These are phyloP conservation scores for silkworm (Bombyx mori) DNA, from an alignment of 1,140 invertebrate species.

Conservation along the genomic window ASM3026992v2 NC_085107.1:11939501-11940000, in stretches of 20 bases:
- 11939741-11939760: neutral
- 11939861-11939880: too few species aligned
- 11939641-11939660: conserved; percentile 77
- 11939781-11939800: too few species aligned
- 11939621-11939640: conserved; percentile 81
- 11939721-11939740: neutral
- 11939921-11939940: too few species aligned
- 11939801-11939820: too few species aligned
- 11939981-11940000: too few species aligned
- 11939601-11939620: conserved; percentile 84
- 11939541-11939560: conserved; percentile 45
- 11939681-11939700: conserved; percentile 69
- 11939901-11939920: too few species aligned
- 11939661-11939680: conserved; percentile 81
- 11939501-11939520: conserved; percentile 21
- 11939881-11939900: too few species aligned
- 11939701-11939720: neutral
- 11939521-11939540: conserved; percentile 33
- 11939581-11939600: conserved; percentile 86
- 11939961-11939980: neutral
- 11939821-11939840: too few species aligned
- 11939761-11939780: neutral
- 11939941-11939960: too few species aligned
- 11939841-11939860: too few species aligned
- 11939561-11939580: conserved; percentile 37